Base-by-base conservation (phyloP, 2,797 vertebrate genomes). In the Acanthis flammea region DNA sequence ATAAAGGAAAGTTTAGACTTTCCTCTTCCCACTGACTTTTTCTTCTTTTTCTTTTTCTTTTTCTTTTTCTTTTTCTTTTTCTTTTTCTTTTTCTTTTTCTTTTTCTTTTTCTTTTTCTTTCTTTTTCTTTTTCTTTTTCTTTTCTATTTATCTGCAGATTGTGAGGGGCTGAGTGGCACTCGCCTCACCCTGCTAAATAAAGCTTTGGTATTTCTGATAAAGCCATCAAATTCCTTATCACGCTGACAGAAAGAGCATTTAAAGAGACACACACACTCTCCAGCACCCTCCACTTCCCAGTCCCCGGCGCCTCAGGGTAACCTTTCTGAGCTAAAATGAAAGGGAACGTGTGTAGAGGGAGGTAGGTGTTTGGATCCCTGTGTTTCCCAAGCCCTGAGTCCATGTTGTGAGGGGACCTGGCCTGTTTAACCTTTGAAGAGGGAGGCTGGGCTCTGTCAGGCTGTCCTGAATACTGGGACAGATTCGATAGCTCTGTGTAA, bases 191-290 rank as follows among this genome's bases (percentile, higher is more conserved):
- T 98, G 99, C 99, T 99, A 99, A 99, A 99, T 99, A 99, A 99
- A 99, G 99, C 99, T 98, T 97, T 98, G 99, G 98, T 98, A 99
- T 99, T 99, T 99, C 98, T 99, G 99, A 99, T 99, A 99, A 99
- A 99, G 99, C 98, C 98, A 99, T 99, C 98, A 99, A 99, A 99
- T 99, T 99, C 99, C 99, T 99, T 99, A 99, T 99, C 99, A 98
- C 72, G 85, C 98, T 98, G 98, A 98, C 98, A 98, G 95, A 97
- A 98, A 98, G 98, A 98, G 98, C 98, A 98, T 99, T 99, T 99
- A 99, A 99, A 99, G 98, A 98, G 98, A 98, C 98, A 99, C 98
- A 95, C 95, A 86, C 97, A 71, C 97, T 95, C 94, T 93, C 95
- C 95, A 96, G 96, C 82, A 91, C 93, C 78, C 73, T 94, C 80